Conservation (phyloP, 2,113 vertebrate genomes). For the Hirundichthys speculiger region DNA sequence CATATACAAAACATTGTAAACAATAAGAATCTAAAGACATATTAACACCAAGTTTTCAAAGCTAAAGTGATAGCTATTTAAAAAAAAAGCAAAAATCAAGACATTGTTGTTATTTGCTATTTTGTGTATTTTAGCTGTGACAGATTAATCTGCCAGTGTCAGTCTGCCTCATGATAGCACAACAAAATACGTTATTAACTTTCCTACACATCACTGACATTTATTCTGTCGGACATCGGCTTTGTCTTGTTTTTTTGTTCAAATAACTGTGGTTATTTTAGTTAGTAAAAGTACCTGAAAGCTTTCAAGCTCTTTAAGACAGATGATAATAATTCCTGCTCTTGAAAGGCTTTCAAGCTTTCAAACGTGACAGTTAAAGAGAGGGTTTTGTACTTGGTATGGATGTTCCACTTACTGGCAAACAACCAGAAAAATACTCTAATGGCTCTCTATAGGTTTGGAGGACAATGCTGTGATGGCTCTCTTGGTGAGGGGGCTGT, state of each 20-base stretch:
- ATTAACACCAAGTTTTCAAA: too few relatives aligned
- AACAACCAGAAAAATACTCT: slow-evolving; percentile 38
- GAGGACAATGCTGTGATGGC: background rate
- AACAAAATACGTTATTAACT: background rate
- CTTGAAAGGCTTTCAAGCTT: slow-evolving; percentile 68
- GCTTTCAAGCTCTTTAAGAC: slow-evolving; percentile 64
- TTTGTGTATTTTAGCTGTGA: background rate
- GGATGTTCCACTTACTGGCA: slow-evolving; percentile 32
- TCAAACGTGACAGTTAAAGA: slow-evolving; percentile 71
- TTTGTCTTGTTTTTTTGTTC: slow-evolving; percentile 30
- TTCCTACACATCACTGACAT: background rate
- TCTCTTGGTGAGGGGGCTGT: slow-evolving; percentile 18
- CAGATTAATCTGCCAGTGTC: background rate
- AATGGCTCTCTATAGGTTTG: slow-evolving; percentile 33
- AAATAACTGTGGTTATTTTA: slow-evolving; percentile 48
- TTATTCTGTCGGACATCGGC: slow-evolving; percentile 5
- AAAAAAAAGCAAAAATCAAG: too few relatives aligned
- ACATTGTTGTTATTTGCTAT: background rate
- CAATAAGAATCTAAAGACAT: too few relatives aligned
- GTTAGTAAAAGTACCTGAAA: slow-evolving; percentile 34
- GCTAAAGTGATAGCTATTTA: too few relatives aligned
- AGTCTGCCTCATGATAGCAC: background rate
- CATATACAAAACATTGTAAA: too few relatives aligned
- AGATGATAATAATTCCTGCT: slow-evolving; percentile 60
- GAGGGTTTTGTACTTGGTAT: slow-evolving; percentile 47